Evolutionary conservation across 2,797 vertebrate species (phyloP), one percentile per base, ranked within the genome.

Genomic region (Sitta carolinensis): DNA sequence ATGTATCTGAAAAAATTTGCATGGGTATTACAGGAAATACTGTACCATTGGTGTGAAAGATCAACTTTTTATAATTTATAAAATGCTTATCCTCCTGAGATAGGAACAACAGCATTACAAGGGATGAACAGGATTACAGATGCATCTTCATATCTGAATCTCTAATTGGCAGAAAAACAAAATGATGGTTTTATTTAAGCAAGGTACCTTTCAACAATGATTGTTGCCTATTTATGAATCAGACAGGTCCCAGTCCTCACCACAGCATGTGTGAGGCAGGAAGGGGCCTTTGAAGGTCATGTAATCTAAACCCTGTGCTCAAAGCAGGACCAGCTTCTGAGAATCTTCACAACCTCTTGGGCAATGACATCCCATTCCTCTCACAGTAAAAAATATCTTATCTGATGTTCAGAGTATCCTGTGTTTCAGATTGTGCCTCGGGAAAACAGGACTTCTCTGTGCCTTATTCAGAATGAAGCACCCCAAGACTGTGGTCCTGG

Each of bases 261-360:
- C 29, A 62, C 17, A 32, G 17, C 63, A 11, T 0, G 8, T 13
- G 10, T 61, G 29, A 81, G 27, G 23, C 11, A 47, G 11, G 32
- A 84, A 52, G 5, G 11, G 18, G 34, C 11, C 12, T 63, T 30
- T 68, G 18, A 51, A 74, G 25, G 38, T 57, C 38, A 42, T 2
- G 8, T 5, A 17, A 27, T 66, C 30, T 5, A 62, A 48, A 4
- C 1, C 1, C 1, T 1, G 2, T 16, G 23, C 21, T 64, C 22
- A 74, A 66, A 77, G 30, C 15, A 84, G 30, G 25, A 36, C 5
- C 52, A 72, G 5, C 15, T 70, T 61, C 45, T 59, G 6, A 68
- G 2, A 38, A 54, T 54, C 16, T 47, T n/a, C 10, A 50, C 8
- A 88, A 29, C 8, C 34, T 70, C 17, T 8, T 20, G 19, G 70